phyloP scores from a whole-genome alignment of 2,113 vertebrate genomes.

The Colinus virginianus region DNA sequence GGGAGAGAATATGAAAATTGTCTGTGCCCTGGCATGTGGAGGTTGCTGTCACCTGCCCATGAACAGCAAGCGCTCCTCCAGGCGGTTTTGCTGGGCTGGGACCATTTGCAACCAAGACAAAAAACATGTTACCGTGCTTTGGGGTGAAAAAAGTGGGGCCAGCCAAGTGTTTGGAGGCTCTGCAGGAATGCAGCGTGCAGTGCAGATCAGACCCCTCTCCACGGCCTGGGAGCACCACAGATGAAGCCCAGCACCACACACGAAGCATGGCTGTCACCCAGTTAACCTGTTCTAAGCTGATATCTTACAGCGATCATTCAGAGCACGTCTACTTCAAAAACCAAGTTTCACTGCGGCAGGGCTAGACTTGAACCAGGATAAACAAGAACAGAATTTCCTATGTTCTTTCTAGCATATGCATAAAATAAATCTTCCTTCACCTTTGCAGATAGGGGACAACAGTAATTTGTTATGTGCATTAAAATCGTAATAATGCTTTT shows the following conservation, averaged over 20 bases:
- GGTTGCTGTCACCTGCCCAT: neutral
- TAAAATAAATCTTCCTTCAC: neutral
- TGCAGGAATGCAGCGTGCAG: neutral
- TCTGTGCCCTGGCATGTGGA: neutral
- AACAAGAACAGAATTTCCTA: neutral
- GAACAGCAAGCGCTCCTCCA: fast-evolving
- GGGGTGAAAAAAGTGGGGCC: neutral
- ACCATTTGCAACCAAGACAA: neutral
- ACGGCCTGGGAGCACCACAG: neutral
- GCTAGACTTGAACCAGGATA: neutral
- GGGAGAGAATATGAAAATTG: neutral
- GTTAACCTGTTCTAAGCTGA: neutral
- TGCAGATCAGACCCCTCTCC: neutral
- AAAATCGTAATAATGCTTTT: neutral
- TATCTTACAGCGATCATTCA: neutral
- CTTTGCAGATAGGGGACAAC: neutral
- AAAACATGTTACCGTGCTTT: fast-evolving
- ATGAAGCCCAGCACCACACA: neutral
- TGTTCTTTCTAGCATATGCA: neutral
- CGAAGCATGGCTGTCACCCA: neutral
- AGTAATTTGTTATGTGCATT: neutral
- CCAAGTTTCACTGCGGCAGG: neutral
- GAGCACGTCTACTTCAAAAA: neutral
- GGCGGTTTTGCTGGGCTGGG: neutral
- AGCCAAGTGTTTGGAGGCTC: neutral